Conservation (phyloP, 2,888 invertebrate genomes). For the Mongoloraphidia duomilia region DNA sequence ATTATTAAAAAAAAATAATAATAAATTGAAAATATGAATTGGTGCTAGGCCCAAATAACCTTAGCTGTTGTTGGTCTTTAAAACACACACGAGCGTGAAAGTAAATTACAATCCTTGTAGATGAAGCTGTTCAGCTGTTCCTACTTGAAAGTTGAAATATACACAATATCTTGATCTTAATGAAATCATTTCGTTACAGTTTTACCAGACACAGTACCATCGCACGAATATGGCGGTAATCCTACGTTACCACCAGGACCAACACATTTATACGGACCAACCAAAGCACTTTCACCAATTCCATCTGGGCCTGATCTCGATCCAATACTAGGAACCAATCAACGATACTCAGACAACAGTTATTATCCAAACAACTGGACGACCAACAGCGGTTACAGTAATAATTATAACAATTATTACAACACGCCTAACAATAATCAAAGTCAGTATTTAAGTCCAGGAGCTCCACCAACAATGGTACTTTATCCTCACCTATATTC, state of each 20-base stretch:
- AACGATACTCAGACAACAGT: constrained; percentile 30
- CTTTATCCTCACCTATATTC: constrained; percentile 66
- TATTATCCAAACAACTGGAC: constrained; percentile 41
- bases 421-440: constrained; percentile 43
- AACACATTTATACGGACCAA: constrained; percentile 24
- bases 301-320: constrained; percentile 21
- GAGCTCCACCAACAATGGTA: constrained; percentile 50
- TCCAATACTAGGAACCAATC: constrained; percentile 20
- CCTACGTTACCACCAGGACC: constrained; percentile 22
- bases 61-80: too few species aligned
- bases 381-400: constrained; percentile 35
- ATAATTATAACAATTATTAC: constrained; percentile 59
- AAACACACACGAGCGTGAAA: too few species aligned
- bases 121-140: too few species aligned
- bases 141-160: too few species aligned
- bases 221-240: constrained; percentile 26
- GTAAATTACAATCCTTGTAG: too few species aligned
- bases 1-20: too few species aligned
- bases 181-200: constrained; percentile 18
- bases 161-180: too few species aligned
- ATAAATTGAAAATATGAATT: too few species aligned
- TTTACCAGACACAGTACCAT: constrained; percentile 21
- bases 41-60: too few species aligned
- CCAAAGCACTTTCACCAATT: constrained; percentile 3
- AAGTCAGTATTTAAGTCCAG: constrained; percentile 44